These are phyloP conservation scores for Lichenostomus cassidix DNA, from an alignment of 2,113 vertebrate species.

Conservation along the genomic window DNA sequence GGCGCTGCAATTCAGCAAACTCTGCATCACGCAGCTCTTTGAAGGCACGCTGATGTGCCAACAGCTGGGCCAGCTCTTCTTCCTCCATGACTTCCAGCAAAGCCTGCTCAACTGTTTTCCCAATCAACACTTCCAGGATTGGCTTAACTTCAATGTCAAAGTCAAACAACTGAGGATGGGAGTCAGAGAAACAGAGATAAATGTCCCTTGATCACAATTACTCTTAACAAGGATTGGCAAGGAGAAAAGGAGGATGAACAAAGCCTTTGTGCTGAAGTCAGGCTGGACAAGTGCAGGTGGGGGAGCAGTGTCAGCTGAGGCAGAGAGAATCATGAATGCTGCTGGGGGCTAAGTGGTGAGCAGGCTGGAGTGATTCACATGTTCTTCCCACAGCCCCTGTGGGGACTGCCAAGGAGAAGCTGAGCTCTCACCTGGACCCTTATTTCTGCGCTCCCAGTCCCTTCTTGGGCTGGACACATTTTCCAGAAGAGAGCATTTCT, in stretches of 20 bases:
- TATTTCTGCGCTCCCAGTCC: neutral
- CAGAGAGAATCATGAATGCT: neutral
- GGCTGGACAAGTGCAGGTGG: neutral
- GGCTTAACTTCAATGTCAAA: constrained; percentile 93
- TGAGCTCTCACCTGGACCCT: neutral
- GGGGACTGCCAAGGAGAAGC: neutral
- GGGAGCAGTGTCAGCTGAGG: neutral
- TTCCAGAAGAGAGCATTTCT: neutral
- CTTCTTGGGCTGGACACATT: neutral
- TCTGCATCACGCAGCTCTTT: constrained; percentile 73
- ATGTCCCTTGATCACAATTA: neutral
- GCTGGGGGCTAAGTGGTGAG: neutral
- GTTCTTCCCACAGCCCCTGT: neutral
- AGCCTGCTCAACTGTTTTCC: constrained; percentile 91
- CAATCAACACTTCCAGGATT: constrained; percentile 88
- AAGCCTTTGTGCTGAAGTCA: neutral
- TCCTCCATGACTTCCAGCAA: constrained; percentile 94
- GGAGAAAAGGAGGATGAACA: neutral
- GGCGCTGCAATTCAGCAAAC: constrained; percentile 85
- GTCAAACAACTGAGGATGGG: constrained; percentile 86
- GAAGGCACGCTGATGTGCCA: constrained; percentile 55
- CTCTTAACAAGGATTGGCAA: neutral
- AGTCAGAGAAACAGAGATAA: neutral
- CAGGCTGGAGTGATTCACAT: neutral
- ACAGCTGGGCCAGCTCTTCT: constrained; percentile 86